Percentiles rank a stretch among this genome's conserved stretches.
These are phyloP conservation scores for Caretta caretta DNA, from an alignment of 2,113 vertebrate genomes.

Conservation along the genomic window DNA sequence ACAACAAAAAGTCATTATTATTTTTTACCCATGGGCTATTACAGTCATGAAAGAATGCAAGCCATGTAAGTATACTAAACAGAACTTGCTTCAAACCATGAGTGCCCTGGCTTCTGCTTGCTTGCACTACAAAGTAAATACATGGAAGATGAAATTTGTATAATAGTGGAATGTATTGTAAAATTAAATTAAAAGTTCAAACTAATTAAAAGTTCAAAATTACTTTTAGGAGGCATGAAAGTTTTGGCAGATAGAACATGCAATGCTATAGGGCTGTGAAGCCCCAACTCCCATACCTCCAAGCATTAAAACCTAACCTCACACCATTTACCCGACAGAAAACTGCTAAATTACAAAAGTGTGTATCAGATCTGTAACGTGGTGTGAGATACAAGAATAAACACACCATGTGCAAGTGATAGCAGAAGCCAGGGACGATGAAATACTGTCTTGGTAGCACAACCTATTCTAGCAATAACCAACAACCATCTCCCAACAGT, in stretches of 20 bases:
- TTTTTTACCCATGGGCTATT: background rate
- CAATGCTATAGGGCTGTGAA: background rate
- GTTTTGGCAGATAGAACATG: background rate
- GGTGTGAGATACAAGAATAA: background rate
- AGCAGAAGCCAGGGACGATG: background rate
- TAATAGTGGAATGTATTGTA: background rate
- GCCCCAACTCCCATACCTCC: fast-evolving
- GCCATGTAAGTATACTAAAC: background rate
- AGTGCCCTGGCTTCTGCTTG: background rate
- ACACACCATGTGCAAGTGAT: background rate
- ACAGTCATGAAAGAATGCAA: slow-evolving; percentile 25
- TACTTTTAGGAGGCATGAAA: background rate
- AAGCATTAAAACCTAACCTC: background rate
- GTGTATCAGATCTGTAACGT: background rate
- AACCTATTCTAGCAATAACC: background rate
- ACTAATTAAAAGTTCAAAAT: background rate
- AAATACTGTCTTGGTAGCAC: background rate
- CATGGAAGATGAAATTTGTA: background rate
- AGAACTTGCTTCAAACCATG: background rate
- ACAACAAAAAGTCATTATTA: slow-evolving; percentile 68
- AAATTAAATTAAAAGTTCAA: background rate
- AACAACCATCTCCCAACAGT: background rate
- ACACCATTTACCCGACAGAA: background rate
- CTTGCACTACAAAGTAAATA: background rate
- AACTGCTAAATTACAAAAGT: background rate